phyloP scores from a whole-genome alignment of 2,797 vertebrate species.

The Catostomus latipinnis region DNA sequence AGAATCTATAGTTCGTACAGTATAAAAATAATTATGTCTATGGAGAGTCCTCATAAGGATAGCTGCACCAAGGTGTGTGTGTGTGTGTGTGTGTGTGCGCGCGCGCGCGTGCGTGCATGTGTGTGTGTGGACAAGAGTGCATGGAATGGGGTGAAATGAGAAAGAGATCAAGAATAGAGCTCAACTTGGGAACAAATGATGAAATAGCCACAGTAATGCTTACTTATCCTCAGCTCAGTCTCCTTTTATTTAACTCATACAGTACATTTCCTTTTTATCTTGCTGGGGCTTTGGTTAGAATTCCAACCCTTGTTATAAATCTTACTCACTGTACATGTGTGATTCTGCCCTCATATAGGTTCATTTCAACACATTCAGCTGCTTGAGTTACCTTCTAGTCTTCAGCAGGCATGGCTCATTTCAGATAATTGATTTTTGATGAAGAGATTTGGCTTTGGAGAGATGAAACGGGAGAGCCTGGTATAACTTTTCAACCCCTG shows the following conservation, averaged over 20 bases:
- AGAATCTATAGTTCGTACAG: too few relatives aligned
- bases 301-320: slow-evolving; percentile 30
- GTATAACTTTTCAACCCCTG: slow-evolving; percentile 13
- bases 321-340: slow-evolving; percentile 30
- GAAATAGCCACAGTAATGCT: slow-evolving; percentile 35
- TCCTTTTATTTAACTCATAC: slow-evolving; percentile 10
- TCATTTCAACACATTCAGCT: slow-evolving; percentile 19
- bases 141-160: slow-evolving; percentile 4
- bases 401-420: slow-evolving; percentile 15
- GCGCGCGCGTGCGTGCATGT: too few relatives aligned
- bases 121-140: neutral
- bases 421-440: slow-evolving; percentile 31
- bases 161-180: slow-evolving; percentile 15
- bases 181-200: slow-evolving; percentile 28
- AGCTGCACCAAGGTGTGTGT: too few relatives aligned
- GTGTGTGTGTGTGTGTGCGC: neutral
- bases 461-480: neutral
- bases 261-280: neutral
- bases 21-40: too few relatives aligned
- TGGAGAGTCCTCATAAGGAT: too few relatives aligned
- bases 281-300: slow-evolving; percentile 28
- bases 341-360: slow-evolving; percentile 24
- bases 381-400: slow-evolving; percentile 22
- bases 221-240: slow-evolving; percentile 23
- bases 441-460: slow-evolving; percentile 30